Base-by-base conservation (phyloP, 2,113 vertebrate genomes). In the Notothenia coriiceps region DNA sequence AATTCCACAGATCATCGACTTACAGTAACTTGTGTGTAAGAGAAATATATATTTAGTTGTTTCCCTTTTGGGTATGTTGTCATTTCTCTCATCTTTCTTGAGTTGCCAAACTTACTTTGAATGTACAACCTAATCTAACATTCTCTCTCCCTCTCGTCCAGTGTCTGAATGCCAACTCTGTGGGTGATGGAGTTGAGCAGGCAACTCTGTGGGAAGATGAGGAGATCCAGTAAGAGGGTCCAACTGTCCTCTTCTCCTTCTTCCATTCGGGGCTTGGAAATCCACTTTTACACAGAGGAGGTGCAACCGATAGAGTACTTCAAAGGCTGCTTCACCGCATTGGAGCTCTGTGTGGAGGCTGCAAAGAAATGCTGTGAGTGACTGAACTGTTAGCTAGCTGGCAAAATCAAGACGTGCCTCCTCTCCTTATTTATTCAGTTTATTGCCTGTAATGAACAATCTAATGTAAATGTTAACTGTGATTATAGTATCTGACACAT, bases 181-280 rank as follows among this genome's bases (percentile, higher is more conserved):
- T 94, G 86, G 95, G 91, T 90, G 94, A 96, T 97, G 97, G 95
- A 95, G 93, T 92, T 94, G 90, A 90, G 96, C 84, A 97, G 97
- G 96, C 97, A 97, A 94, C 98, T 99, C 93, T 99, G 98, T 94
- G 96, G 96, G 75, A 99, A 98, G 92, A 98, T 98, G 96, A 96
- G 96, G 94, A 96, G 90, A 93, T 94, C 95, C 18, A 96, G 83
- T 20, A 96, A 91, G 86, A 97, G 93, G 65, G 88, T 78, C 0
- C 96, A 96, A 17, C 84, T 94, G 62, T 88, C 87, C 22, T 67
- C 89, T 63, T 90, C 94, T 77, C 93, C 95, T 6, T 90, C 84
- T n/a, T 59, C 90, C 74, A 90, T 93, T 65, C 89, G 88, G 14
- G 97, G 97, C 49, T 90, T 98, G 57, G 96, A 97, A 77, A 93